A percentile compares a stretch with the other conserved stretches of the same genome.
These are phyloP conservation scores for Bucorvus abyssinicus DNA, from an alignment of 2,797 vertebrate genomes.

Conservation along the genomic window DNA sequence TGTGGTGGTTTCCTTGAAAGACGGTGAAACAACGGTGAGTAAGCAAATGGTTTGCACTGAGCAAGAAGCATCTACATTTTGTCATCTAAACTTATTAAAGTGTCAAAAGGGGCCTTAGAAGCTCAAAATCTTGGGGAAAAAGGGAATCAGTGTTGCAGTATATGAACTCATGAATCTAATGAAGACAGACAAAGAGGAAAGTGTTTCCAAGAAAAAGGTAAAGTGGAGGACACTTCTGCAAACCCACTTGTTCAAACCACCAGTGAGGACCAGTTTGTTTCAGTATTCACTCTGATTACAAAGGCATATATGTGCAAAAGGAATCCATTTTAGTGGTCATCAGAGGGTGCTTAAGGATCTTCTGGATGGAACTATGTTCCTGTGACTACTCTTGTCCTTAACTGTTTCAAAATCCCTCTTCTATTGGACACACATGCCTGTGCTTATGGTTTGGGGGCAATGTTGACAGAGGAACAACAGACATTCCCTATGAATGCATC, in stretches of 20 bases:
- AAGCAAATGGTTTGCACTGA: neutral
- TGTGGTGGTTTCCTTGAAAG: slow-evolving; percentile 3
- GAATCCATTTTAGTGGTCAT: neutral
- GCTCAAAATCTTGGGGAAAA: neutral
- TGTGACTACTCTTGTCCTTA: neutral
- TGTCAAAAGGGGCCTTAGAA: neutral
- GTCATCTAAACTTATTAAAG: neutral
- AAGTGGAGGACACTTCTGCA: neutral
- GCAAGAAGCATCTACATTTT: neutral
- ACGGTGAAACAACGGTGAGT: neutral
- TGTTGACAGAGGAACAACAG: neutral
- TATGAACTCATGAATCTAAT: neutral
- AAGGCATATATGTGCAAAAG: neutral
- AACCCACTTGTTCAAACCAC: neutral
- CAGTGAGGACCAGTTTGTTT: neutral
- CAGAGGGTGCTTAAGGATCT: neutral
- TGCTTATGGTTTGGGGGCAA: neutral
- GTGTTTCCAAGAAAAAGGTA: neutral
- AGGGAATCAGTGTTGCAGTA: neutral
- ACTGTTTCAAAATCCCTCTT: neutral
- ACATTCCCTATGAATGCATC: neutral
- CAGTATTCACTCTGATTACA: neutral
- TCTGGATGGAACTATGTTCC: neutral
- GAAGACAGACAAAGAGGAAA: neutral
- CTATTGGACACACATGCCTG: neutral